phyloP scores from a whole-genome alignment of 2,113 vertebrate species.

The Osmerus mordax region DNA sequence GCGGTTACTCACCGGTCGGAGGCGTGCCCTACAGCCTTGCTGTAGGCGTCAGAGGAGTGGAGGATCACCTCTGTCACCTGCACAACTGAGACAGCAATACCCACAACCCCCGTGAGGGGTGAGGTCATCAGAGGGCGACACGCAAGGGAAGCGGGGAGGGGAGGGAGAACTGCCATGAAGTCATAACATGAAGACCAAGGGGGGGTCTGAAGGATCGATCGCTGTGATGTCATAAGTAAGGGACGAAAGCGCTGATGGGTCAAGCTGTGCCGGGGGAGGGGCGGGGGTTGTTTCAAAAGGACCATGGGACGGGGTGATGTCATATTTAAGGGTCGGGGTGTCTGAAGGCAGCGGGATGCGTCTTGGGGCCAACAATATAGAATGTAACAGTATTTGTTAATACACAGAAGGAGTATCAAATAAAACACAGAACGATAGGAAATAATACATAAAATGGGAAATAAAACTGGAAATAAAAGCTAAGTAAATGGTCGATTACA shows the following conservation, averaged over 20 bases:
- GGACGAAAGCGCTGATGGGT: neutral
- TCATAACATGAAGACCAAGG: neutral
- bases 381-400: too few relatives aligned
- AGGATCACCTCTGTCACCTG: slow-evolving; percentile 46
- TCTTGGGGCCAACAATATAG: neutral
- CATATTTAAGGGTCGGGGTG: too few relatives aligned
- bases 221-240: neutral
- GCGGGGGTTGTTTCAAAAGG: neutral
- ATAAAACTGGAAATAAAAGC: too few relatives aligned
- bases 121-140: slow-evolving; percentile 11
- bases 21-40: slow-evolving; percentile 36
- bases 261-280: neutral
- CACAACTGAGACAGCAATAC: slow-evolving; percentile 38
- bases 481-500: too few relatives aligned
- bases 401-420: too few relatives aligned
- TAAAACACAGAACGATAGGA: too few relatives aligned
- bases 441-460: too few relatives aligned
- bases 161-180: neutral
- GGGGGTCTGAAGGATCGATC: neutral
- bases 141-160: neutral
- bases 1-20: slow-evolving; percentile 34
- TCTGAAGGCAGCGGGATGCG: too few relatives aligned
- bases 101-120: slow-evolving; percentile 5
- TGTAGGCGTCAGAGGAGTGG: slow-evolving; percentile 40
- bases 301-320: too few relatives aligned